These are phyloP conservation scores for Neoseiulus cucumeris DNA, from an alignment of 1,140 invertebrate genomes.

Conservation along the genomic window DNA sequence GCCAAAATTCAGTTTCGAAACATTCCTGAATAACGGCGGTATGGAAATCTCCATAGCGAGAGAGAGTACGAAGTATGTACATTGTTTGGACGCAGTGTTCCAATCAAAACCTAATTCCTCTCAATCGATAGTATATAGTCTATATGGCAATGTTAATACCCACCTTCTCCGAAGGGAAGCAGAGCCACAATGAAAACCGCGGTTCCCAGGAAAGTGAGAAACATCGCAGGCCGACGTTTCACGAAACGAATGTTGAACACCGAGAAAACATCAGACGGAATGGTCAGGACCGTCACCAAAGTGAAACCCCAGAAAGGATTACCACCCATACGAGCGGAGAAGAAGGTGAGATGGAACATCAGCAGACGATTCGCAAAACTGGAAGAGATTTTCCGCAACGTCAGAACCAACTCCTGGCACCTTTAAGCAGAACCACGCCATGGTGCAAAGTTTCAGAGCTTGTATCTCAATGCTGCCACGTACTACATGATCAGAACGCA, in stretches of 20 bases:
- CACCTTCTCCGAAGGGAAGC: background rate
- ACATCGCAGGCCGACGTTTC: background rate
- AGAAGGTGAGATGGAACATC: background rate
- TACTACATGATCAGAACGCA: slow-evolving; percentile 6
- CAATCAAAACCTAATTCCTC: background rate
- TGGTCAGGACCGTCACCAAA: background rate
- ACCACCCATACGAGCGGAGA: background rate
- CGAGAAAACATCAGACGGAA: background rate
- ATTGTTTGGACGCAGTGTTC: background rate
- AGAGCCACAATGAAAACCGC: background rate
- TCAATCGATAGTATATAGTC: background rate
- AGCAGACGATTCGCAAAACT: slow-evolving; percentile 5
- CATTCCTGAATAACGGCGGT: too few relatives aligned
- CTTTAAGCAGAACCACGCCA: background rate
- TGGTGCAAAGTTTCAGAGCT: background rate
- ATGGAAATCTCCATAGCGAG: too few relatives aligned
- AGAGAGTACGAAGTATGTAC: background rate
- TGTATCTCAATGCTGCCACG: background rate
- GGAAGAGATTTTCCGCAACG: background rate
- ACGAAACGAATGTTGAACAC: background rate
- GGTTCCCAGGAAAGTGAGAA: background rate
- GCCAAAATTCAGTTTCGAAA: too few relatives aligned
- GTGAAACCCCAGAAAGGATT: slow-evolving; percentile 4
- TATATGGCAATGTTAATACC: background rate
- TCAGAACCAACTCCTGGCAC: background rate